Conservation (phyloP, 2,113 vertebrate genomes). For the Siniperca knerii region DNA sequence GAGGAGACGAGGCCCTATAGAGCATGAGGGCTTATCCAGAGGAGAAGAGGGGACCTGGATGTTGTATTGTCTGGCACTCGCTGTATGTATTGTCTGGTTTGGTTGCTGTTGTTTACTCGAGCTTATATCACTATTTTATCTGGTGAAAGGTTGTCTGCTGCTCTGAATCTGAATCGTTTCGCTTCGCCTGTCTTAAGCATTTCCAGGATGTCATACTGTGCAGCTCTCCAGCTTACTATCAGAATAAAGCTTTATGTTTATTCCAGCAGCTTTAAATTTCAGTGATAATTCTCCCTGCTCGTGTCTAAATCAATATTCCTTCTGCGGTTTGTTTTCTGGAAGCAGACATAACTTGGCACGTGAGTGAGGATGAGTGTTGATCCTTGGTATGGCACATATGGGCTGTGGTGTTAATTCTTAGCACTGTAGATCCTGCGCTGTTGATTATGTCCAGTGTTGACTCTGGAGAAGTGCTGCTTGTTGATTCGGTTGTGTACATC, state of each 20-base stretch:
- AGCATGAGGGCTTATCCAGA: slow-evolving; percentile 46
- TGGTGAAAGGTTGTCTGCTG: slow-evolving; percentile 18
- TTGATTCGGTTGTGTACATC: slow-evolving; percentile 80
- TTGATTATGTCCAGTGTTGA: slow-evolving; percentile 80
- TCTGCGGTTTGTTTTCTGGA: slow-evolving; percentile 35
- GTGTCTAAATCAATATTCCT: slow-evolving; percentile 45
- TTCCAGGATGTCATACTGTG: neutral
- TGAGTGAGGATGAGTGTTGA: slow-evolving; percentile 33
- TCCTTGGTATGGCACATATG: slow-evolving; percentile 61
- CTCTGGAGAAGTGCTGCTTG: slow-evolving; percentile 69
- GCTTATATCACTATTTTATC: slow-evolving; percentile 43
- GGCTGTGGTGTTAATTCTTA: slow-evolving; percentile 63
- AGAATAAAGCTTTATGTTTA: slow-evolving; percentile 5
- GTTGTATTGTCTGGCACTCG: slow-evolving; percentile 62
- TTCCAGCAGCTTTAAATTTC: slow-evolving; percentile 32
- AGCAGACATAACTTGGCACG: slow-evolving; percentile 40
- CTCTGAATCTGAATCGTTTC: slow-evolving; percentile 23
- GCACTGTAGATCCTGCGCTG: slow-evolving; percentile 57
- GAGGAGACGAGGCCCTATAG: neutral
- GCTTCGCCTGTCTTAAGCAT: neutral
- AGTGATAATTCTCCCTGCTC: slow-evolving; percentile 10
- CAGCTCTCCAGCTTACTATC: neutral
- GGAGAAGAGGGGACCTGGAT: slow-evolving; percentile 51
- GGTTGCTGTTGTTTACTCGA: slow-evolving; percentile 58
- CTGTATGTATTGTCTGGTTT: slow-evolving; percentile 67